A percentile compares a stretch with the other conserved stretches of the same genome.
These are phyloP conservation scores for Festucalex cinctus DNA, from an alignment of 2,113 vertebrate genomes.

Conservation along the genomic window DNA sequence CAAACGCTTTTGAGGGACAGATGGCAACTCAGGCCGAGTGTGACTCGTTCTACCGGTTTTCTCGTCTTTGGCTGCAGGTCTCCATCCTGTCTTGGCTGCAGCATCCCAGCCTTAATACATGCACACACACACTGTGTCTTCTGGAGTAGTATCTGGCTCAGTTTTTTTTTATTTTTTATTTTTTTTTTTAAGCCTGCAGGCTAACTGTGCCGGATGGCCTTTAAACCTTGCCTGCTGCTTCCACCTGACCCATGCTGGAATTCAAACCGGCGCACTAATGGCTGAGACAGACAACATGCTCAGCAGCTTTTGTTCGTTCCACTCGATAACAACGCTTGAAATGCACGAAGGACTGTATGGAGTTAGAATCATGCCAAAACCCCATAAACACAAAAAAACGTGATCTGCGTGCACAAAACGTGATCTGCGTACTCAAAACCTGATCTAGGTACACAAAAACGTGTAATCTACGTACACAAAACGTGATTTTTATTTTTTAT, in stretches of 20 bases:
- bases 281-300: slow-evolving; percentile 32
- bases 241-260: slow-evolving; percentile 47
- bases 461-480: too few relatives aligned
- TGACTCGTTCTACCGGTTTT: slow-evolving; percentile 41
- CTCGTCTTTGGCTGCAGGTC: slow-evolving; percentile 52
- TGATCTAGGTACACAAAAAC: too few relatives aligned
- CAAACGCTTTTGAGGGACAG: slow-evolving; percentile 60
- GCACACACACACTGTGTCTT: slow-evolving; percentile 22
- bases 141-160: not conserved
- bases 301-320: slow-evolving; percentile 39
- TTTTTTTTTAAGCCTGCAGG: slow-evolving; percentile 22
- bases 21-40: slow-evolving; percentile 57
- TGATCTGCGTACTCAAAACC: too few relatives aligned
- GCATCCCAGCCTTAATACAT: slow-evolving; percentile 16
- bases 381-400: too few relatives aligned
- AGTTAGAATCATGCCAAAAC: too few relatives aligned
- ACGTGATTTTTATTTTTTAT: too few relatives aligned
- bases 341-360: not conserved
- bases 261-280: slow-evolving; percentile 35
- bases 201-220: slow-evolving; percentile 39
- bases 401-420: too few relatives aligned
- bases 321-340: slow-evolving; percentile 17
- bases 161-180: not conserved
- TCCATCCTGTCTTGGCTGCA: slow-evolving; percentile 61
- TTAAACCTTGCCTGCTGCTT: slow-evolving; percentile 35